Percentiles rank a stretch among this genome's conserved stretches.
phyloP scores from a whole-genome alignment of 1,140 invertebrate species.

The Drosophila sechellia region DNA sequence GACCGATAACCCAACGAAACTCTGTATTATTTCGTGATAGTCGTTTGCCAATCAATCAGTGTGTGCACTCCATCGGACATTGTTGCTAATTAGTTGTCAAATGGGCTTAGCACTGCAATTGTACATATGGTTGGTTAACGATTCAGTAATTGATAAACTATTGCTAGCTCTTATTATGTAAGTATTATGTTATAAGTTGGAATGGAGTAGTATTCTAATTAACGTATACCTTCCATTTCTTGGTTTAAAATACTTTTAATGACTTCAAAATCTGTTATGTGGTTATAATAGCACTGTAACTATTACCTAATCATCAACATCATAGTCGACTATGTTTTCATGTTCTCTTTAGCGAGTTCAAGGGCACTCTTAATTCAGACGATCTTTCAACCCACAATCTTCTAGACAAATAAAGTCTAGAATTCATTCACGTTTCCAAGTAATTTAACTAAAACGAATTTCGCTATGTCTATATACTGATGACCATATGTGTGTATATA shows the following conservation, averaged over 20 bases:
- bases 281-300: background rate
- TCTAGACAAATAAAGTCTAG: conserved; percentile 40
- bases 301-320: background rate
- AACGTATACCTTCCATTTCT: too few species aligned
- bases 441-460: conserved; percentile 71
- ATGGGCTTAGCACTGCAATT: background rate
- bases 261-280: background rate
- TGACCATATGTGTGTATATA: conserved; percentile 33
- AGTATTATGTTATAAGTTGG: too few species aligned
- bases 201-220: too few species aligned
- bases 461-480: conserved; percentile 35
- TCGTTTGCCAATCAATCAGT: conserved; percentile 64
- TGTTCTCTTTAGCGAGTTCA: conserved; percentile 20
- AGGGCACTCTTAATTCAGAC: conserved; percentile 13
- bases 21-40: conserved; percentile 43
- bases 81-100: conserved; percentile 72
- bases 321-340: background rate
- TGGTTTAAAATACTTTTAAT: background rate
- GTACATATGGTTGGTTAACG: conserved; percentile 14
- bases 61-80: conserved; percentile 53
- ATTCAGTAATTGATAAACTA: conserved; percentile 31
- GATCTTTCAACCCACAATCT: conserved; percentile 23
- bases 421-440: conserved; percentile 66
- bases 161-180: too few species aligned
- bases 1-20: conserved; percentile 24